Base-by-base conservation (phyloP, 2,888 invertebrate genomes). In the Calameuta filiformis region DNA sequence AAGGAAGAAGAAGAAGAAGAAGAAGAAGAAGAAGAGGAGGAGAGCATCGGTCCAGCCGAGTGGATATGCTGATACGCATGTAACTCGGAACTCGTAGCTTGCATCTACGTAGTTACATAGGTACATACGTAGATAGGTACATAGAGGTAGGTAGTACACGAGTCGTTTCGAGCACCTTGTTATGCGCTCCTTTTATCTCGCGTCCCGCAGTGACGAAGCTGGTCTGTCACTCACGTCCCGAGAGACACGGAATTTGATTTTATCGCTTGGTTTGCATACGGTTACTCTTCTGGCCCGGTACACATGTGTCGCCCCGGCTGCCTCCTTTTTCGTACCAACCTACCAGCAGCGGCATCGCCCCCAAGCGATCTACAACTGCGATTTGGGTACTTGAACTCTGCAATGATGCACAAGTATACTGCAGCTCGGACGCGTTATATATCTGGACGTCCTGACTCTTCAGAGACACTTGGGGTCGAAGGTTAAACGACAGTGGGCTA, bases 121-220 rank as follows among this genome's bases (percentile, higher is more conserved):
- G 56, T 56, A 56, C 56, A 56, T 56, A 56, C 56, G 56, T 56
- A 56, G 56, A 56, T 56, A 56, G 56, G 56, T 56, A 56, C 56
- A 56, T 56, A 34, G 71, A 71, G 31, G 33, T 31, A 71, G 12
- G 71, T 30, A 71, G 33, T 34, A 31, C 71, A 34, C 31, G 71
- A 73, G 37, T 34, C 35, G 79, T 82, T 81, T 83, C 82, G 82
- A 82, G 85, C 87, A 87, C 84, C 88, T 88, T 86, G 88, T 88
- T 88, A 87, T 84, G 84, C 85, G 86, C 86, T 85, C 83, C 81
- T 87, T 88, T 89, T 88, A 89, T 89, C 87, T 89, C 83, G 79
- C 81, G 79, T 80, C 79, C 82, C 84, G 85, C 85, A 84, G 86
- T 85, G 87, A 88, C 84, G 86, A 85, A 86, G 87, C 84, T 84